These are phyloP conservation scores for Cheilosia soror DNA, from an alignment of 2,888 invertebrate species.

Conservation along the genomic window DNA sequence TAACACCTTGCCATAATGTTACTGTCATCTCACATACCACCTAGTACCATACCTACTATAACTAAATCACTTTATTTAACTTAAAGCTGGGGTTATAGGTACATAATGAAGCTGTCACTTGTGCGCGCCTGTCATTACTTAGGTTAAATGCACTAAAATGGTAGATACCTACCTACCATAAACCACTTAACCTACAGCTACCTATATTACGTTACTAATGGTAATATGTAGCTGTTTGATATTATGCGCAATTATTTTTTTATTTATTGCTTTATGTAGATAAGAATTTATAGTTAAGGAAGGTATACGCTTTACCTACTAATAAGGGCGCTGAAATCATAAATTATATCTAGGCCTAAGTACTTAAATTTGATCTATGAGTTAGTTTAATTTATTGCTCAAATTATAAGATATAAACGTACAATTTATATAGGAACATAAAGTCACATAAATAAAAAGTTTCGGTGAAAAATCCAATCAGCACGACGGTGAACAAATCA, in stretches of 20 bases:
- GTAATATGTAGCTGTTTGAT: constrained; percentile 3
- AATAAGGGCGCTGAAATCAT: constrained; percentile 52
- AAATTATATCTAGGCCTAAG: constrained; percentile 42
- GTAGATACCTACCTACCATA: neutral
- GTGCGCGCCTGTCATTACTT: constrained; percentile 12
- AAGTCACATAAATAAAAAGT: neutral
- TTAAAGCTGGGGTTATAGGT: constrained; percentile 46
- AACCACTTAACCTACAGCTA: neutral
- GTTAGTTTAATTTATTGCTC: constrained; percentile 45
- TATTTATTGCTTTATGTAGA: constrained; percentile 42
- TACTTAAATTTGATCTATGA: constrained; percentile 38
- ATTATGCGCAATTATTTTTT: constrained; percentile 45
- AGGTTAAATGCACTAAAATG: constrained; percentile 32
- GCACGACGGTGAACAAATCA: too few relatives aligned
- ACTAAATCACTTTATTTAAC: constrained; percentile 45
- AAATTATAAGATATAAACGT: constrained; percentile 8
- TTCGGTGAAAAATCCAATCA: neutral
- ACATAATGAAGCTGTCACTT: constrained; percentile 43
- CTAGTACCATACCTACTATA: neutral
- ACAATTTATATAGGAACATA: neutral
- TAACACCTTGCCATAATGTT: constrained; percentile 41
- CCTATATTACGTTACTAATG: neutral
- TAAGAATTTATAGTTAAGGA: neutral
- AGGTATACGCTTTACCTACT: neutral
- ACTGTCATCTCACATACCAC: constrained; percentile 21